phyloP scores from a whole-genome alignment of 2,888 invertebrate species.

The Polydrusus tereticollis region DNA sequence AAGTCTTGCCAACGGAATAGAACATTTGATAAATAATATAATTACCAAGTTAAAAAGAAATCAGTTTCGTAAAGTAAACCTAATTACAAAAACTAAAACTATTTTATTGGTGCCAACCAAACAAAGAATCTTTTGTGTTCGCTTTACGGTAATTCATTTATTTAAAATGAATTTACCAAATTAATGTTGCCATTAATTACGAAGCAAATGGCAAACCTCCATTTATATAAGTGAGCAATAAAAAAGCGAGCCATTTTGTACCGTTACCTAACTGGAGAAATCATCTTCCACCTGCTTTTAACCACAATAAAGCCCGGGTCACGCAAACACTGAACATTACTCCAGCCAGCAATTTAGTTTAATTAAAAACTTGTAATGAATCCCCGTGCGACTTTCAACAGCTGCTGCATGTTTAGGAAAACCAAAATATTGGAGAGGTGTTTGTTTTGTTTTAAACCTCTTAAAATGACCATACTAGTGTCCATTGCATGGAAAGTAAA shows the following conservation, averaged over 20 bases:
- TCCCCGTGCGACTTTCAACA: constrained; percentile 56
- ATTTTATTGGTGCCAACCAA: no score
- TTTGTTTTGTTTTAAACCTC: constrained; percentile 1
- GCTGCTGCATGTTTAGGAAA: constrained; percentile 27
- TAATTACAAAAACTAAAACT: no score
- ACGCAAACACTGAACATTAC: constrained; percentile 40
- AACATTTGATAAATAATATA: no score
- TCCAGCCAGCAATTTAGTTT: constrained; percentile 55
- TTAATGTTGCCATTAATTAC: not conserved
- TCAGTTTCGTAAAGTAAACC: no score
- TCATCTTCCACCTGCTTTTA: constrained; percentile 41
- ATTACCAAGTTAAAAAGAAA: no score
- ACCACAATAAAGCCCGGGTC: constrained; percentile 41
- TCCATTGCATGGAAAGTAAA: not conserved
- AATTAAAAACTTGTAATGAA: constrained; percentile 63
- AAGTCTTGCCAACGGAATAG: no score
- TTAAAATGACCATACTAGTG: constrained; percentile 10
- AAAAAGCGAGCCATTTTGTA: constrained; percentile 5
- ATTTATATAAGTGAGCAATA: not conserved
- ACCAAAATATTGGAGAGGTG: constrained; percentile 38
- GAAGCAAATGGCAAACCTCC: not conserved
- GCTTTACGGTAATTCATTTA: no score
- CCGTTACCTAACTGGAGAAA: constrained; percentile 23
- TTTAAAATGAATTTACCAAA: no score
- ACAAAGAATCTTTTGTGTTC: no score